These are phyloP conservation scores for Coilia nasus DNA, from an alignment of 2,797 vertebrate genomes.

Conservation along the genomic window DNA sequence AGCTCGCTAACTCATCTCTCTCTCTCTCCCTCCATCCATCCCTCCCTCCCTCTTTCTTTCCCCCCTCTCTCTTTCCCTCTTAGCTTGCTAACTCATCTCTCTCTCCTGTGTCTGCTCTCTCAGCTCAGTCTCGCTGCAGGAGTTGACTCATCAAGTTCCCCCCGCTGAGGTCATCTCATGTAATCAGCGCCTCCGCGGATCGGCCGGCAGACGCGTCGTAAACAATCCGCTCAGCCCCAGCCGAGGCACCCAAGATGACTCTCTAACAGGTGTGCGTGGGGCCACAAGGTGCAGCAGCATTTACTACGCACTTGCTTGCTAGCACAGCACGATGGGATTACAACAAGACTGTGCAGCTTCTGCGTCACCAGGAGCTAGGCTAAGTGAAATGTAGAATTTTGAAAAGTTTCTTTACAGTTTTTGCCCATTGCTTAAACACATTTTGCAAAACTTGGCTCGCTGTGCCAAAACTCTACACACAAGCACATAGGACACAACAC, in stretches of 20 bases:
- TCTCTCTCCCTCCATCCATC: not conserved
- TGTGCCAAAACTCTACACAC: too few relatives aligned
- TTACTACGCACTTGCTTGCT: not conserved
- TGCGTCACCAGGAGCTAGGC: not conserved
- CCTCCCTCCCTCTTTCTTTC: not conserved
- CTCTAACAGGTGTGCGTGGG: not conserved
- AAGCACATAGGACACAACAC: too few relatives aligned
- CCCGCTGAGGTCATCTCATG: slow-evolving; percentile 18
- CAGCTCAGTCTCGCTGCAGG: not conserved
- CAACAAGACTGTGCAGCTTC: not conserved
- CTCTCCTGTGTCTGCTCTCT: not conserved
- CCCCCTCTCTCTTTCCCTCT: not conserved
- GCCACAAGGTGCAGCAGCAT: not conserved
- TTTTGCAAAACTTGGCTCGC: too few relatives aligned
- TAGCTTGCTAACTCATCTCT: not conserved
- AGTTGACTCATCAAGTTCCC: slow-evolving; percentile 8
- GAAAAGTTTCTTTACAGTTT: too few relatives aligned
- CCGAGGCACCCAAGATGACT: not conserved
- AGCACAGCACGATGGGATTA: not conserved
- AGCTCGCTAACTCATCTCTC: not conserved
- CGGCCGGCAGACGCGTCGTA: not conserved
- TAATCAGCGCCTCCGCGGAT: slow-evolving; percentile 5
- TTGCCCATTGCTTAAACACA: too few relatives aligned
- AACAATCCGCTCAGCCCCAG: not conserved
- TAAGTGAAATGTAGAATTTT: too few relatives aligned